These are phyloP conservation scores for Oplegnathus fasciatus DNA, from an alignment of 2,113 vertebrate genomes.

Conservation along the genomic window DNA sequence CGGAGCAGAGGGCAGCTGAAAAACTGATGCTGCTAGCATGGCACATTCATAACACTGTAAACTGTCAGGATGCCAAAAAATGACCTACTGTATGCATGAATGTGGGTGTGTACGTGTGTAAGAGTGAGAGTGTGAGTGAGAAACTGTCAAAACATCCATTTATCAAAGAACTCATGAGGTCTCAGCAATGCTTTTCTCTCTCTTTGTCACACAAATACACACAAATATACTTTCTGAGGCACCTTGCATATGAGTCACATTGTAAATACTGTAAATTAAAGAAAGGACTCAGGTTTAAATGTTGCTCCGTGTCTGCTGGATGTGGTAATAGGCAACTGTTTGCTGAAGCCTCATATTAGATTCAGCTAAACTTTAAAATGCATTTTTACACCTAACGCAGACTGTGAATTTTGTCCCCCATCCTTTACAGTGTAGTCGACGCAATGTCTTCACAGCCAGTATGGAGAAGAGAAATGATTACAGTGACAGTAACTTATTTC, in stretches of 20 bases:
- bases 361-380: background rate
- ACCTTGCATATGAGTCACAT: background rate
- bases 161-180: slow-evolving; percentile 60
- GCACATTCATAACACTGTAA: slow-evolving; percentile 56
- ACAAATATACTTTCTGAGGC: background rate
- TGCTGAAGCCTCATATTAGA: background rate
- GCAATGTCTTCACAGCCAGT: too few relatives aligned
- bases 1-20: slow-evolving; percentile 28
- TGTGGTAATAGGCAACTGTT: background rate
- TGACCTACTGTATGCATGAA: slow-evolving; percentile 28
- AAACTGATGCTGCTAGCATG: slow-evolving; percentile 42
- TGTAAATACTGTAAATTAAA: background rate
- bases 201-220: background rate
- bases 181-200: slow-evolving; percentile 21
- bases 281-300: background rate
- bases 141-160: slow-evolving; percentile 68
- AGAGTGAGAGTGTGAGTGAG: slow-evolving; percentile 20
- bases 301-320: too few relatives aligned
- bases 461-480: background rate
- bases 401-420: background rate
- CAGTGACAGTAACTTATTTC: background rate
- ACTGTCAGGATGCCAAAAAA: slow-evolving; percentile 58
- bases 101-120: background rate
- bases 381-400: background rate
- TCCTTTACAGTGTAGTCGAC: background rate